phyloP scores from a whole-genome alignment of 2,888 invertebrate genomes.

The Autographa gamma region DNA sequence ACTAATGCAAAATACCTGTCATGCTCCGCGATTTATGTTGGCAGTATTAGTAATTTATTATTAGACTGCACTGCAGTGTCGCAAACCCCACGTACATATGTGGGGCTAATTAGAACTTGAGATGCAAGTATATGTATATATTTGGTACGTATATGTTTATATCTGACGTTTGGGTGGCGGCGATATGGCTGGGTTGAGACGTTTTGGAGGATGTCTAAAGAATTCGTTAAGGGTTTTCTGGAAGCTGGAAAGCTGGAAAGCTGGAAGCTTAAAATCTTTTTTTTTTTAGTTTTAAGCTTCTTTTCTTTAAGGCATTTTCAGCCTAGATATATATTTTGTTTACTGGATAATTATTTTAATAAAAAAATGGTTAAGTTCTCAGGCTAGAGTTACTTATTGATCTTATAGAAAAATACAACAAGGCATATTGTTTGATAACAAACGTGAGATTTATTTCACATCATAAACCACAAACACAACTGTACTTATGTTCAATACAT shows the following conservation, averaged over 20 bases:
- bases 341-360: too few relatives aligned
- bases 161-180: background rate
- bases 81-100: conserved; percentile 26
- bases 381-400: too few relatives aligned
- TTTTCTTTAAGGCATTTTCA: too few relatives aligned
- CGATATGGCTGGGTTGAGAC: background rate
- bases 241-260: too few relatives aligned
- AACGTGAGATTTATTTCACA: background rate
- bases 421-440: background rate
- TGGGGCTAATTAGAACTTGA: conserved; percentile 41
- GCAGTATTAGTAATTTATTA: conserved; percentile 50
- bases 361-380: too few relatives aligned
- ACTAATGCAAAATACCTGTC: conserved; percentile 54
- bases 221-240: background rate
- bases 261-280: too few relatives aligned
- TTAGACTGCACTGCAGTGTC: conserved; percentile 57
- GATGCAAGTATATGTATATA: background rate
- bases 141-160: too few relatives aligned
- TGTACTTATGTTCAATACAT: too few relatives aligned
- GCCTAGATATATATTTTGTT: too few relatives aligned
- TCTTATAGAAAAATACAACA: too few relatives aligned
- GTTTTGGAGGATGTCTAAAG: background rate
- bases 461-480: too few relatives aligned
- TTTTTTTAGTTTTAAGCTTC: too few relatives aligned
- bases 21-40: conserved; percentile 48